A percentile compares a stretch with the other conserved stretches of the same genome.
These are phyloP conservation scores for Amphiprion ocellaris DNA, from an alignment of 2,113 vertebrate species.

Conservation along the genomic window DNA sequence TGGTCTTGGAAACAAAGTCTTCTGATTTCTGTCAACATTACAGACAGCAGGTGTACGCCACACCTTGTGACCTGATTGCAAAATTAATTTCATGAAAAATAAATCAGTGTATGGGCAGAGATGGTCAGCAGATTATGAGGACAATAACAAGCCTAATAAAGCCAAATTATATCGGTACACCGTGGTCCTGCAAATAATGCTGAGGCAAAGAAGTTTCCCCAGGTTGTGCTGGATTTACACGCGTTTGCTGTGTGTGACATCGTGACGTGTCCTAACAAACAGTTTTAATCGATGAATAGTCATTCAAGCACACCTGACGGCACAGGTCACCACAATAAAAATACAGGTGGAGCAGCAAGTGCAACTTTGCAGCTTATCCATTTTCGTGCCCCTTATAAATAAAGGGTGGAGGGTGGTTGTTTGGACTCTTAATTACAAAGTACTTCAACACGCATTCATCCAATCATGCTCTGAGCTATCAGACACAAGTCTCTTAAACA, in stretches of 20 bases:
- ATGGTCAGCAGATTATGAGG: too few species aligned
- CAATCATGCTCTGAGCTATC: neutral
- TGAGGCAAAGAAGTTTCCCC: neutral
- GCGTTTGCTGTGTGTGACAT: neutral
- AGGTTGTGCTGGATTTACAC: neutral
- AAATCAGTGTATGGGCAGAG: too few species aligned
- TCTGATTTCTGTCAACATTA: too few species aligned
- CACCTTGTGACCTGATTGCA: too few species aligned
- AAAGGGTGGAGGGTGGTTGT: neutral
- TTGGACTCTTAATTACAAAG: neutral
- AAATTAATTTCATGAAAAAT: too few species aligned
- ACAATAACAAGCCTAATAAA: too few species aligned
- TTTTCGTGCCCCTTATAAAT: neutral
- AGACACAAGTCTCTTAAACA: neutral
- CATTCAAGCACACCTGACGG: neutral
- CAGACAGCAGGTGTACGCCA: too few species aligned
- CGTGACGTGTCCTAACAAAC: neutral
- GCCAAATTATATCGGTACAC: too few species aligned
- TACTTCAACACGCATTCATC: neutral
- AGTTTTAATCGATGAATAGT: neutral
- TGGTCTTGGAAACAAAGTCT: too few species aligned
- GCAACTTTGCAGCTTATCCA: conserved; percentile 7
- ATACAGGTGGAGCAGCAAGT: neutral
- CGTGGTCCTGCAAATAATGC: too few species aligned
- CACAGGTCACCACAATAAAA: conserved; percentile 33